Base-by-base conservation (phyloP, 2,113 vertebrate species). In the Cervus canadensis region DNA sequence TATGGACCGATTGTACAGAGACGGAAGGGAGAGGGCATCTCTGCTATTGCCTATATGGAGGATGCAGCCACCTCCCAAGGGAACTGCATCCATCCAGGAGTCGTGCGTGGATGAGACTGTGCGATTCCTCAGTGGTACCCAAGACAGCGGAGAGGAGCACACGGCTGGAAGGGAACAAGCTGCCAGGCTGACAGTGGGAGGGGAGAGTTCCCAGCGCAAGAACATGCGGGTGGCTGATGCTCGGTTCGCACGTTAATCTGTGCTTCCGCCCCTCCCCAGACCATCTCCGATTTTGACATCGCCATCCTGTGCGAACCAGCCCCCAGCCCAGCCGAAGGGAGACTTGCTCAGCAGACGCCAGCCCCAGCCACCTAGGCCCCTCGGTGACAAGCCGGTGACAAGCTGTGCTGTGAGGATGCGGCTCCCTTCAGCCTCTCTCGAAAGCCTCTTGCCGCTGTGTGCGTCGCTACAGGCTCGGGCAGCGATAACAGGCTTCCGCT, bases 21-120 rank as follows among this genome's bases (percentile, higher is more conserved):
- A 5, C 36, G 36, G 12, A 14, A n/a, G 30, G 79, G 79, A 28
- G 14, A 19, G 13, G 1, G 2, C 6, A 16, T 30, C 59, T 36
- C 13, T 45, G 13, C 60, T 54, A 11, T 25, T 59, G n/a, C 17
- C 48, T 16, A 1, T 21, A 15, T 56, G n/a, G n/a, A 89, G 54
- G 40, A 3, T 2, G 6, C 15, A 14, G 14, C 5, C 6, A 3
- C 64, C 76, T 17, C 26, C 28, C 67, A 54, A 40, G 25, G 52
- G 89, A 90, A 28, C 17, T 2, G 1, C 7, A 1, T 11, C 52
- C n/a, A 15, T 43, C 15, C 6, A 7, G 88, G 25, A 50, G 40
- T 26, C 2, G 3, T 15, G 52, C 0, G 0, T 60, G 81, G 79
- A 60, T 1, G 1, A 57, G 23, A 15, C 3, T 3, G 8, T 9